A percentile compares a stretch with the other conserved stretches of the same genome.
Evolutionary conservation across 2,113 vertebrate genomes (phyloP).

Genomic region (Nerophis ophidion): DNA sequence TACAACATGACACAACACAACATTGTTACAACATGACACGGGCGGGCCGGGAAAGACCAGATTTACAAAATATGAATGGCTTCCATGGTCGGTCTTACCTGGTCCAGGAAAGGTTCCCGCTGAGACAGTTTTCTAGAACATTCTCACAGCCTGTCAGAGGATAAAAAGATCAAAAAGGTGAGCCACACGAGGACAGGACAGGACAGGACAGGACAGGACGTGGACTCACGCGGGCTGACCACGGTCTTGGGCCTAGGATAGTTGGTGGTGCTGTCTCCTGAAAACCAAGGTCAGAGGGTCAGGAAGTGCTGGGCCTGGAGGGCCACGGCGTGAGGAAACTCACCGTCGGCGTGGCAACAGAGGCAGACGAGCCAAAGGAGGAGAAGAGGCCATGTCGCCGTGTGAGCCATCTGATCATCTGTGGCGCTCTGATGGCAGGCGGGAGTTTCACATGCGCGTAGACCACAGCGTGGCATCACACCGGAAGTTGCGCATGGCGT

Average conservation of each 20-base stretch:
- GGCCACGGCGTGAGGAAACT: not conserved
- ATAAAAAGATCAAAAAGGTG: not conserved
- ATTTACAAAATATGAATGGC: too few species aligned
- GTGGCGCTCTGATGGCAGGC: not conserved
- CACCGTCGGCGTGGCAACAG: not conserved
- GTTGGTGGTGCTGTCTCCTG: not conserved
- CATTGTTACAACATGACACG: too few species aligned
- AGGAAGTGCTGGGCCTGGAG: not conserved
- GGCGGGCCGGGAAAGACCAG: too few species aligned
- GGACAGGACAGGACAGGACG: too few species aligned
- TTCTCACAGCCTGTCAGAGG: not conserved
- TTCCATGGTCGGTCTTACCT: not conserved
- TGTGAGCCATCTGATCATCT: not conserved
- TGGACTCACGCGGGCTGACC: not conserved
- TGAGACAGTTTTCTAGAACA: not conserved
- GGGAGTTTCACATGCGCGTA: not conserved
- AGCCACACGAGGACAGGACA: not conserved
- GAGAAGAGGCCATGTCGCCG: not conserved
- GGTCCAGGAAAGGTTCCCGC: not conserved
- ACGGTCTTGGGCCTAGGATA: not conserved
- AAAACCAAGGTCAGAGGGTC: not conserved
- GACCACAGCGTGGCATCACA: not conserved
- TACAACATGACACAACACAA: too few species aligned
- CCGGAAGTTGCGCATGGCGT: not conserved
- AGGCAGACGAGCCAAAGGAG: not conserved